These are phyloP conservation scores for pig (Sus scrofa) DNA, from an alignment of 2,113 vertebrate species.

Conservation along the genomic window DNA sequence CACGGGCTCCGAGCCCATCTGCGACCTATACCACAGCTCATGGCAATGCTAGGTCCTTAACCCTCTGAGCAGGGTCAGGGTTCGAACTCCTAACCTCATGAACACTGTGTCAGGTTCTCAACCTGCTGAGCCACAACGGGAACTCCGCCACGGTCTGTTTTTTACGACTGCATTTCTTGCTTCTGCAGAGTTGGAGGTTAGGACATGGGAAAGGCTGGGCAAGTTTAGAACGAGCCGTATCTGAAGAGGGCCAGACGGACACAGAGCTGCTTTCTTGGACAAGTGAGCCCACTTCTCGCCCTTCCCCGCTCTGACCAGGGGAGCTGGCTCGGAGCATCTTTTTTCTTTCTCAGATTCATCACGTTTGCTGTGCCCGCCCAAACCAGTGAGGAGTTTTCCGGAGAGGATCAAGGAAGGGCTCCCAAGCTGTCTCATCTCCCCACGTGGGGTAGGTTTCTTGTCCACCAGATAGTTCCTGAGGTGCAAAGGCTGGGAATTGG, in stretches of 20 bases:
- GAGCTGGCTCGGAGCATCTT: conserved; percentile 74
- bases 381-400: conserved; percentile 75
- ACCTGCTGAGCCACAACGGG: too few relatives aligned
- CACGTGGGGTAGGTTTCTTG: neutral
- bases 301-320: conserved; percentile 74
- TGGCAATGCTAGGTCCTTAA: too few relatives aligned
- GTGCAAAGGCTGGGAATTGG: neutral
- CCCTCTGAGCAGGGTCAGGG: too few relatives aligned
- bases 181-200: conserved; percentile 56
- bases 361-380: conserved; percentile 71
- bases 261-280: conserved; percentile 71
- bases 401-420: conserved; percentile 74
- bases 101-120: too few relatives aligned
- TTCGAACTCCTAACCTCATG: too few relatives aligned
- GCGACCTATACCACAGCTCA: too few relatives aligned
- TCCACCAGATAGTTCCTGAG: accelerated
- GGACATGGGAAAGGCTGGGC: neutral
- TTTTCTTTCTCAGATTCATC: conserved; percentile 76
- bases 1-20: too few relatives aligned
- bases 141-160: neutral
- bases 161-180: neutral
- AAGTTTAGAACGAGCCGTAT: neutral
- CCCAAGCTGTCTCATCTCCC: conserved; percentile 18
- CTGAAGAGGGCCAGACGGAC: conserved; percentile 13
- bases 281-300: conserved; percentile 69